Percentiles rank a stretch among this genome's conserved stretches.
Conservation (phyloP, 64 coral and sea anemone species). For the Catalaphyllia jardinei region DNA sequence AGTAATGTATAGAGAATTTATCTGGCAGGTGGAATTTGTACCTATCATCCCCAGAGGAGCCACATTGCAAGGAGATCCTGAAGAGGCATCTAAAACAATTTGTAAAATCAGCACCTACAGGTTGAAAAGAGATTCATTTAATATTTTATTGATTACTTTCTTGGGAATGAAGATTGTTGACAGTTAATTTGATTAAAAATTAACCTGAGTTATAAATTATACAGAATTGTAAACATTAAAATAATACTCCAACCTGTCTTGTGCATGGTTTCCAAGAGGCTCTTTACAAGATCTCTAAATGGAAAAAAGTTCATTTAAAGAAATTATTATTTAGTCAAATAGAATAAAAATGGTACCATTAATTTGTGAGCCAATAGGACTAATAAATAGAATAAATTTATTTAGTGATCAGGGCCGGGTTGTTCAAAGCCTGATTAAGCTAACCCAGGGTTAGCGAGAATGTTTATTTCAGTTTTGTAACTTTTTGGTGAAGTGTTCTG, state of each 20-base stretch:
- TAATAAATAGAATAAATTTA: too few species aligned
- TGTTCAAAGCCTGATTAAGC: too few species aligned
- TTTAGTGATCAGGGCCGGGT: too few species aligned
- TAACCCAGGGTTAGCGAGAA: too few species aligned
- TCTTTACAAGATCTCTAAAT: slow-evolving; percentile 80
- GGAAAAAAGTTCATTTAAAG: background rate
- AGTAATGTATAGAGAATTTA: too few species aligned
- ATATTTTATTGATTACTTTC: too few species aligned
- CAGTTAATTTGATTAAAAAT: too few species aligned
- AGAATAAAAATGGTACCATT: background rate
- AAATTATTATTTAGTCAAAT: background rate
- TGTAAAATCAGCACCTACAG: slow-evolving; percentile 60
- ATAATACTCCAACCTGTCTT: slow-evolving; percentile 65
- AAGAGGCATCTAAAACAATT: slow-evolving; percentile 51
- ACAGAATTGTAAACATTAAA: background rate
- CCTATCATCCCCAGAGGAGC: slow-evolving; percentile 15
- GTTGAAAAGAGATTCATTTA: background rate
- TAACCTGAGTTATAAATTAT: background rate
- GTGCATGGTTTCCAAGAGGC: slow-evolving; percentile 89
- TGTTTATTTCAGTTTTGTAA: too few species aligned
- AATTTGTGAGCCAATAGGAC: too few species aligned
- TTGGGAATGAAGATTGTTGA: too few species aligned
- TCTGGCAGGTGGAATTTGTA: background rate
- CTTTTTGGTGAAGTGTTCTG: too few species aligned
- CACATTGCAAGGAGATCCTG: slow-evolving; percentile 23